Percentiles rank a stretch among this genome's conserved stretches.
Conservation (phyloP, 2,113 vertebrate genomes). For the Tragelaphus strepsiceros region DNA sequence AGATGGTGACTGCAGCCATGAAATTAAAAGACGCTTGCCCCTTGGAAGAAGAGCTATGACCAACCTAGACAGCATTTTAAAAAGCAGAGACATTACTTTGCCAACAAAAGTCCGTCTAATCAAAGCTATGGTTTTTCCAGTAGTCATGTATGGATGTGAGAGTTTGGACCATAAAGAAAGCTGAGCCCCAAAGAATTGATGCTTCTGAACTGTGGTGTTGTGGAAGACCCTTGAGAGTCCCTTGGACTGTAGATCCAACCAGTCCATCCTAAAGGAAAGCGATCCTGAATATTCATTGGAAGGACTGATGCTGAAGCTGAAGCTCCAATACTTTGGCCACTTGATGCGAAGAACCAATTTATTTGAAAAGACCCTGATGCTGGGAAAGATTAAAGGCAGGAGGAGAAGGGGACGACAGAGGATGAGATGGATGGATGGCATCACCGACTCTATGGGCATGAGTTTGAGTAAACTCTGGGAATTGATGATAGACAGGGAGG, state of each 20-base stretch:
- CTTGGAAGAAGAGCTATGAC: background rate
- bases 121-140: background rate
- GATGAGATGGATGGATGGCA: background rate
- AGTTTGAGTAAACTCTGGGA: background rate
- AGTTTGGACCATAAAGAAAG: background rate
- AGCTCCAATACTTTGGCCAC: background rate
- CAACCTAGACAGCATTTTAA: background rate
- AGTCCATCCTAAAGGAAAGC: background rate
- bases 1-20: background rate
- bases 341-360: background rate
- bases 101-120: background rate
- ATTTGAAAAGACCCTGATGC: background rate
- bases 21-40: background rate
- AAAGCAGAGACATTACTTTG: background rate
- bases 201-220: background rate
- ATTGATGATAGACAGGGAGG: background rate
- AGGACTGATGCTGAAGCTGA: background rate
- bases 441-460: background rate
- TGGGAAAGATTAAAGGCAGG: background rate
- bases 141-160: background rate
- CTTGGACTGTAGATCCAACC: background rate
- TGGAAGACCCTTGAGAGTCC: background rate
- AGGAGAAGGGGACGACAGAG: background rate
- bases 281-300: background rate
- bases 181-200: background rate